Base-by-base conservation (phyloP, 2,888 invertebrate genomes). In the Cheilosia scutellata region DNA sequence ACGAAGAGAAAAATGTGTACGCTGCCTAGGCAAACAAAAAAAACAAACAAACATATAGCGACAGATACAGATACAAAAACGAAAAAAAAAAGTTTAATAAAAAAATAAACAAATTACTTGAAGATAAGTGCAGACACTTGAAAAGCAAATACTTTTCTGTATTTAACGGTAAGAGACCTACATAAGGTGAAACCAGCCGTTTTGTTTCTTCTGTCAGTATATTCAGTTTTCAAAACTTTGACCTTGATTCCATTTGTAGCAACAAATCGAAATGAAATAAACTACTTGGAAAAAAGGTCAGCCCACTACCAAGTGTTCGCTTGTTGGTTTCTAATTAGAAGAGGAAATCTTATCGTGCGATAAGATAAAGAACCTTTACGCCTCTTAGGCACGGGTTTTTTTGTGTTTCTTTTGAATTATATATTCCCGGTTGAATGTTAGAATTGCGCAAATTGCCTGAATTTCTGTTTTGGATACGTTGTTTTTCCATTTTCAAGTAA, bases 231-330 rank as follows among this genome's bases (percentile, higher is more conserved):
- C 51, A 75, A 76, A 58, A 51, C 62, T 71, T 37, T 83, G 79
- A 84, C 83, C 83, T 84, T 84, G 83, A 84, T 84, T 79, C 79
- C 75, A 75, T 58, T 79, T 70, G 63, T 29, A 47, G 68, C 62
- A 78, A 68, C 57, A 42, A 74, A 58, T 82, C 60, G 42, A 72
- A 83, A 68, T 49, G 55, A 63, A 72, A 42, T 20, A 37, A 33
- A 58, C 57, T 53, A 58, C 16, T 55, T 27, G 13, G n/a, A 42
- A 55, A 68, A 49, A 40, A 66, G 40, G 40, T 42, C 9, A 49
- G 37, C 20, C 20, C 4, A 49, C 37, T 16, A 37, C 11, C 58
- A 20, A 40, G 51, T 33, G 42, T 40, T 25, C 37, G 49, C 16
- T 60, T 40, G 16, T 29, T 40, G 31, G 63, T 55, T 74, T 74